Evolutionary conservation across 2,797 vertebrate species (phyloP), one percentile per base, ranked within the genome.

Genomic region (Chrosomus eos): DNA sequence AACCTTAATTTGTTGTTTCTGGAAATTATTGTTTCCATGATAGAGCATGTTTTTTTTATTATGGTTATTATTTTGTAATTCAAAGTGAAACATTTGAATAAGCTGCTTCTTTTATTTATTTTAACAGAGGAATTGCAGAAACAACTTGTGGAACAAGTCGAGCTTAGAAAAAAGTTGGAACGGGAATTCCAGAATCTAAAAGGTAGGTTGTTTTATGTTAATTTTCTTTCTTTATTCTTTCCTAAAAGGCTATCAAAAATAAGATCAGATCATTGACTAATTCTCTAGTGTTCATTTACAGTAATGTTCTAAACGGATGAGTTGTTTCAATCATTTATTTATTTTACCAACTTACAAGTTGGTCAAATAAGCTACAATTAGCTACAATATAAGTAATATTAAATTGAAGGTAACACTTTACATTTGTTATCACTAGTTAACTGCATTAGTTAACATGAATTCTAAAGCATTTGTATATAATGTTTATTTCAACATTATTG

Each of bases 121-220:
- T 88, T 85, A 90, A 89, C 93, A 99, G 98, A 98, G 40, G 98
- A 99, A 90, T 92, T 99, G 64, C 98, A 99, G 91, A 99, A 99
- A 94, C 93, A 99, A 83, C 95, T 99, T 83, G 90, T 99, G 92
- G 97, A 99, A 89, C 98, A 99, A 93, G 96, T 99, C 91, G 98
- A 99, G 85, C 94, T 99, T 87, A 96, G 98, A 90, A 99, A 99
- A 95, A 99, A 98, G 83, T 92, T 99, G 92, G 98, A 99, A 88
- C 95, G 97, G 75, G 98, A 99, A 92, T 99, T 99, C 93, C 98
- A 99, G 90, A 96, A 96, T 91, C 94, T 99, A 85, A 99, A 99
- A 98, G 97, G 98, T 99, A 95, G 2, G 62, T n/a, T 75, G 16
- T 31, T 75, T 55, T 80, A 8, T 67, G 26, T 67, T 33, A 31